Conservation (phyloP, 2,113 vertebrate species). For the Acrocephalus arundinaceus region DNA sequence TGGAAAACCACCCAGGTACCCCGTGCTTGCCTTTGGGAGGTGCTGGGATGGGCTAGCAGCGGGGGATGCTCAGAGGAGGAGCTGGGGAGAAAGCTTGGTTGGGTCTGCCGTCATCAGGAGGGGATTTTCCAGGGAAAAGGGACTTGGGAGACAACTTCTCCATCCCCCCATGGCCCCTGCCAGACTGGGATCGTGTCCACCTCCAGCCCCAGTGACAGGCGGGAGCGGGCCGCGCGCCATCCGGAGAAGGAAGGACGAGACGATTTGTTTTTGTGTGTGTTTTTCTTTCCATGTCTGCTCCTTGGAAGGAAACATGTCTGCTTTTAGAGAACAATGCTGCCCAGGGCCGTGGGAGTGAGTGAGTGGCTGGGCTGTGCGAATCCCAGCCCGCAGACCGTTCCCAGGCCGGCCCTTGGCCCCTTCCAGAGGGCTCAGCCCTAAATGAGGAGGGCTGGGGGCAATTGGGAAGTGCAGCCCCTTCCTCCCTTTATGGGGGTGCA, state of each 20-base stretch:
- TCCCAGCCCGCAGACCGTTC: neutral
- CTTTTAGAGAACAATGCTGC: slow-evolving; percentile 57
- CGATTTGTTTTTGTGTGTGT: slow-evolving; percentile 59
- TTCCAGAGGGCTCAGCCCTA: neutral
- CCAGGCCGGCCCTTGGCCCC: neutral
- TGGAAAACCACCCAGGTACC: neutral
- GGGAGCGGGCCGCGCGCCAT: neutral
- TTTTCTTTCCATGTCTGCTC: slow-evolving; percentile 65
- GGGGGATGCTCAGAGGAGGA: neutral
- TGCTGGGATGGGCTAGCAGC: neutral
- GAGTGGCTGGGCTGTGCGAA: slow-evolving; percentile 15
- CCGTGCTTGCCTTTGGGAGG: neutral
- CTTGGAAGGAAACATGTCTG: slow-evolving; percentile 69
- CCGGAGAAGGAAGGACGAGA: slow-evolving; percentile 53
- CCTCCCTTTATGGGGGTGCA: rapidly evolving
- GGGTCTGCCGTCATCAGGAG: neutral
- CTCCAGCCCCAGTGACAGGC: slow-evolving; percentile 1
- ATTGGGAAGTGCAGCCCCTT: neutral
- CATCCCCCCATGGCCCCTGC: neutral
- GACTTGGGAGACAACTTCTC: neutral
- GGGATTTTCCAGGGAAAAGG: neutral
- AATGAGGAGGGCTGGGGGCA: neutral
- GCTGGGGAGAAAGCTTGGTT: neutral
- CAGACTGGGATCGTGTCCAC: slow-evolving; percentile 13
- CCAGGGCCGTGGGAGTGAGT: slow-evolving; percentile 61